phyloP scores from a whole-genome alignment of 2,888 invertebrate species.

The Merodon equestris region DNA sequence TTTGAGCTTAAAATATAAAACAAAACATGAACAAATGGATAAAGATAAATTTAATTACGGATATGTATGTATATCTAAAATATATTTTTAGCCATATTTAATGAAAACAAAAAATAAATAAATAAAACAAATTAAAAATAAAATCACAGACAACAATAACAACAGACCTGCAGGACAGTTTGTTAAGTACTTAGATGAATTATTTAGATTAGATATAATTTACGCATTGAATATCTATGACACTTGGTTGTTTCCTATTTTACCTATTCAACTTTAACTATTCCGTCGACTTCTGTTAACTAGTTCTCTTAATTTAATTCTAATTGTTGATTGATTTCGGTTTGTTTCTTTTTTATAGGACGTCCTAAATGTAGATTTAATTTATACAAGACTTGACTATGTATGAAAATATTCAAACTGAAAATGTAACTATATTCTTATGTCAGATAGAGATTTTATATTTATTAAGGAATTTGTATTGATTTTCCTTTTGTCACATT shows the following conservation, averaged over 20 bases:
- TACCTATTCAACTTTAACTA: background rate
- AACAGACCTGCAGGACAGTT: constrained; percentile 19
- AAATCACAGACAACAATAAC: constrained; percentile 41
- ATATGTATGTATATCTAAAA: constrained; percentile 39
- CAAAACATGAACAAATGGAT: constrained; percentile 27
- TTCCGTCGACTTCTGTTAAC: constrained; percentile 23
- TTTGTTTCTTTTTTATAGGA: background rate
- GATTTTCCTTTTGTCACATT: constrained; percentile 38
- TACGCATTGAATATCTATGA: constrained; percentile 5
- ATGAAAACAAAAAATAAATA: constrained; percentile 31
- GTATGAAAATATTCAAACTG: constrained; percentile 11
- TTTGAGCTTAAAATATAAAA: constrained; percentile 59
- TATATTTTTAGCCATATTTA: constrained; percentile 66
- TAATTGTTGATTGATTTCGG: constrained; percentile 34
- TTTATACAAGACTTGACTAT: constrained; percentile 18
- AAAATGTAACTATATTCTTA: constrained; percentile 20
- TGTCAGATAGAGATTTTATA: constrained; percentile 35
- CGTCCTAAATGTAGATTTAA: background rate
- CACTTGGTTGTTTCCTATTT: constrained; percentile 39
- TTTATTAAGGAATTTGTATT: constrained; percentile 31
- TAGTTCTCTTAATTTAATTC: constrained; percentile 35
- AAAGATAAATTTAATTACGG: constrained; percentile 2
- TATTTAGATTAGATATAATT: constrained; percentile 8
- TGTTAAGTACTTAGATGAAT: constrained; percentile 29
- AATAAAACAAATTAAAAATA: constrained; percentile 11